phyloP scores from a whole-genome alignment of 2,888 invertebrate species.

The Notodonta ziczac region DNA sequence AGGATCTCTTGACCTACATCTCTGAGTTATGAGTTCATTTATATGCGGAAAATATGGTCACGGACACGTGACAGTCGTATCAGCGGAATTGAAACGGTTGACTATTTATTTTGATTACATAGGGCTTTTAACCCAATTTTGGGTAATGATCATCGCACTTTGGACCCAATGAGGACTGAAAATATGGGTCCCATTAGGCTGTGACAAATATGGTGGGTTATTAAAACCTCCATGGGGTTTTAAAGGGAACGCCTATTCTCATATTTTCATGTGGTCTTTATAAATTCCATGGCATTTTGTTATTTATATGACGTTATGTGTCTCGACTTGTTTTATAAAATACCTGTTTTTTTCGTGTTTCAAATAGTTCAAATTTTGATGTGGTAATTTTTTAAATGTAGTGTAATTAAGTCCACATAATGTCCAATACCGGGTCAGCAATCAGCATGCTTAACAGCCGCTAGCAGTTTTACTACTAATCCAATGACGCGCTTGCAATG shows the following conservation, averaged over 20 bases:
- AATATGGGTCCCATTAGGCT: neutral
- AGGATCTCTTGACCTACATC: constrained; percentile 62
- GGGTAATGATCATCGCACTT: constrained; percentile 7
- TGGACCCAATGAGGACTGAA: constrained; percentile 2
- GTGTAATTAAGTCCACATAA: too few relatives aligned
- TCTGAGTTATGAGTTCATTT: constrained; percentile 68
- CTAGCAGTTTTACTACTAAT: neutral
- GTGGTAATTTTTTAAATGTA: too few relatives aligned
- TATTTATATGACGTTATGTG: too few relatives aligned
- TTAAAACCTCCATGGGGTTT: neutral
- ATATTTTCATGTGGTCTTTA: neutral
- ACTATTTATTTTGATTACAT: constrained; percentile 34
- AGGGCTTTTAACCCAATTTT: constrained; percentile 23
- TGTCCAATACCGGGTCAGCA: too few relatives aligned
- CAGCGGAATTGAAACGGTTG: constrained; percentile 24
- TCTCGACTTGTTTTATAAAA: too few relatives aligned
- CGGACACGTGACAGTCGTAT: constrained; percentile 41
- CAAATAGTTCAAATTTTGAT: too few relatives aligned
- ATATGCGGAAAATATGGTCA: constrained; percentile 56
- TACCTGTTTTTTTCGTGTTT: too few relatives aligned
- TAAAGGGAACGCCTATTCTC: neutral
- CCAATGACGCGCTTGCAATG: neutral
- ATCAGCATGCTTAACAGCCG: neutral
- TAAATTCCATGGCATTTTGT: too few relatives aligned
- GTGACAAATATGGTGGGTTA: neutral